Percentiles rank a stretch among this genome's conserved stretches.
Conservation (phyloP, 2,113 vertebrate species). For the Peromyscus maniculatus region DNA sequence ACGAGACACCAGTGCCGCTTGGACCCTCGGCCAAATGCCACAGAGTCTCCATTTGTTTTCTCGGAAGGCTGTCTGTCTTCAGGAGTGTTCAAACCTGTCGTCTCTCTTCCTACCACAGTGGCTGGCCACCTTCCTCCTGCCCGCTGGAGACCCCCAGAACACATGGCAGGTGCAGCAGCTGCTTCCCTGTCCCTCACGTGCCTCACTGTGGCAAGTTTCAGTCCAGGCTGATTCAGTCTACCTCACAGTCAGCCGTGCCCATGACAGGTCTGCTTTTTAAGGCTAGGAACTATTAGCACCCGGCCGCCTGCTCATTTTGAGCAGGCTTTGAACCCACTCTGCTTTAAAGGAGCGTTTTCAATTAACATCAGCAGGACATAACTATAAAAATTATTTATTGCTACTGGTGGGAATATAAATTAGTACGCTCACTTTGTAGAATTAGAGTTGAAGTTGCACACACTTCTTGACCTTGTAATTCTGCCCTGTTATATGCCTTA, state of each 20-base stretch:
- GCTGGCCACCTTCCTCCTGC: neutral
- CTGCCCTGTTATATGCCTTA: neutral
- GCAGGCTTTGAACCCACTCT: conserved; percentile 54
- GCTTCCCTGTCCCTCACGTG: neutral
- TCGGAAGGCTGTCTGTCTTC: neutral
- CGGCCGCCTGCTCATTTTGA: conserved; percentile 54
- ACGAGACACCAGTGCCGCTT: neutral
- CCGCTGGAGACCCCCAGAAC: too few relatives aligned
- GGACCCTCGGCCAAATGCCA: neutral
- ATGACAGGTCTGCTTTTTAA: neutral
- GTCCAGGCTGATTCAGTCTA: neutral
- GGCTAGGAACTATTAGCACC: conserved; percentile 6
- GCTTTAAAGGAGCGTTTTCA: conserved; percentile 66
- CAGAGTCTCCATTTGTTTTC: neutral
- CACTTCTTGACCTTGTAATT: conserved; percentile 54
- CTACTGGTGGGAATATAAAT: conserved; percentile 70
- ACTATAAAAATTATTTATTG: conserved; percentile 70
- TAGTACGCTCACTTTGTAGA: conserved; percentile 47
- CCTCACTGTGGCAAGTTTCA: neutral
- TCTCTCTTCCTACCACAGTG: neutral
- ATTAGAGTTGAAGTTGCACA: conserved; percentile 51
- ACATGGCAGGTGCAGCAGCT: neutral
- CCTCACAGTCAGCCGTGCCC: neutral
- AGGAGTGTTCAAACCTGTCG: neutral
- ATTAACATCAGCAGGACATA: conserved; percentile 65